These are phyloP conservation scores for Oeneis ivallda DNA, from an alignment of 2,888 invertebrate species.

Conservation along the genomic window DNA sequence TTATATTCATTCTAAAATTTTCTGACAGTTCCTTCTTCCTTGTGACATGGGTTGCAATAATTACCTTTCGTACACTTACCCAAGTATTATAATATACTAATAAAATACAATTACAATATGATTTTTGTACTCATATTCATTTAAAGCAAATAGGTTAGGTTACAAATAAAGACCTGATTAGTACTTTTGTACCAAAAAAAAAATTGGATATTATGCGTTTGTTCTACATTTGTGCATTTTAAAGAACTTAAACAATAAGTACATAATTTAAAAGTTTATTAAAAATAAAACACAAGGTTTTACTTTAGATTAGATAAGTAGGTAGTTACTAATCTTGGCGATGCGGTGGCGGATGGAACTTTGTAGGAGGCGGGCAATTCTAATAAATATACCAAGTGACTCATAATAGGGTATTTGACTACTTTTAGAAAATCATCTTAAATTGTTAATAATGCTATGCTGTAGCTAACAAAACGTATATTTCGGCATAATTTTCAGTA, in stretches of 20 bases:
- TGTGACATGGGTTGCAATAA: slow-evolving; percentile 1
- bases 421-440: too few species aligned
- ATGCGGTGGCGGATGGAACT: neutral
- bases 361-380: neutral
- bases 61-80: neutral
- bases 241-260: slow-evolving; percentile 1
- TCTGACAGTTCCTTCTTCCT: slow-evolving; percentile 8
- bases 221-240: neutral
- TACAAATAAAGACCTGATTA: too few species aligned
- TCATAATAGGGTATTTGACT: too few species aligned
- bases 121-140: too few species aligned
- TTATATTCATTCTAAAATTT: neutral
- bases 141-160: too few species aligned
- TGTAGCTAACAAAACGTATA: too few species aligned
- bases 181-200: too few species aligned
- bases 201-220: too few species aligned
- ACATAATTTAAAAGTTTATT: neutral
- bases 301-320: neutral
- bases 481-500: too few species aligned
- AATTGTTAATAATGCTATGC: too few species aligned
- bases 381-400: neutral
- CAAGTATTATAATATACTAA: neutral
- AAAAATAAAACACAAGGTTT: neutral
- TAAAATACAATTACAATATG: too few species aligned
- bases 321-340: neutral